Evolutionary conservation across 2,888 invertebrate genomes (phyloP).

Genomic region (Pilophorus perplexus): DNA sequence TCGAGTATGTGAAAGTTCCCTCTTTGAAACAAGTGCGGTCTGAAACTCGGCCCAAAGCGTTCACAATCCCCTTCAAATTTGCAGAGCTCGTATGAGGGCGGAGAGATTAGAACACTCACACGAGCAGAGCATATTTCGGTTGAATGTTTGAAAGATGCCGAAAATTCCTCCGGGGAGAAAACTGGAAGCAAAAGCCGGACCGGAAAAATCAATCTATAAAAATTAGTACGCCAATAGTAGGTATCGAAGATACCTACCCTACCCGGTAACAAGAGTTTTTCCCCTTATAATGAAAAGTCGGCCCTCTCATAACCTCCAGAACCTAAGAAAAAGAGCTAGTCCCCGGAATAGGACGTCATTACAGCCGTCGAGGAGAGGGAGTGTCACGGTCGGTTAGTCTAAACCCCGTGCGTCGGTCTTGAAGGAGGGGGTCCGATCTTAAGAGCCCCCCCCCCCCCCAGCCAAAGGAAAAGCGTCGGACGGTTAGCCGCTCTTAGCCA

Average conservation of each 20-base stretch:
- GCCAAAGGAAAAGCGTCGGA: background rate
- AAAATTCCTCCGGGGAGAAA: too few species aligned
- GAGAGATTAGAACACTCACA: too few species aligned
- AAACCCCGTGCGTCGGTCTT: too few species aligned
- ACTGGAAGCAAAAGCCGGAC: too few species aligned
- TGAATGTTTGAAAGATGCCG: background rate
- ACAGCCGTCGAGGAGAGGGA: background rate
- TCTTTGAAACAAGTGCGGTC: conserved; percentile 3
- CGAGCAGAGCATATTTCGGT: background rate
- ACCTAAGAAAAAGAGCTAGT: too few species aligned
- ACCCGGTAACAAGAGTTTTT: background rate
- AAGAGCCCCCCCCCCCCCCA: background rate
- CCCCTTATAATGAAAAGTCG: background rate
- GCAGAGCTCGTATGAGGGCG: too few species aligned
- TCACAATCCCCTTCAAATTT: too few species aligned
- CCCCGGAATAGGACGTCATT: conserved; percentile 11
- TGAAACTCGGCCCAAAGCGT: too few species aligned
- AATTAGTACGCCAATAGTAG: background rate
- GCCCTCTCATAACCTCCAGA: too few species aligned
- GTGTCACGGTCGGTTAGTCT: conserved; percentile 18
- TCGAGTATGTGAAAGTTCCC: background rate
- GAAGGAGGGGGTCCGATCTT: too few species aligned
- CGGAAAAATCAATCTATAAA: background rate
- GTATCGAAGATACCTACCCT: background rate
- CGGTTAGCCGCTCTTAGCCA: conserved; percentile 9